Base-by-base conservation (phyloP, 2,797 vertebrate species). In the Artibeus jamaicensis region DNA sequence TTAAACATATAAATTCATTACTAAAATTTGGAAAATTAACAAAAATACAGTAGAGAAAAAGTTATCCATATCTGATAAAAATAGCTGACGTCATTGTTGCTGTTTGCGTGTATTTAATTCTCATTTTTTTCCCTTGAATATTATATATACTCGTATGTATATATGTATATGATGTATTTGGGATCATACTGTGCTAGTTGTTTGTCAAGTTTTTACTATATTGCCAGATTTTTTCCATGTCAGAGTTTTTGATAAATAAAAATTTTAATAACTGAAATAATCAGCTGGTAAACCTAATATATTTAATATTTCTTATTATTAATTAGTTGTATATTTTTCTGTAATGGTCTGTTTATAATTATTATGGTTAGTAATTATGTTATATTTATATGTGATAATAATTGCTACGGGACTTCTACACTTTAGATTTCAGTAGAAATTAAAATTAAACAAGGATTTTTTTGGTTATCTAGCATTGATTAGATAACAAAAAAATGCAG, bases 391-490 rank as follows among this genome's bases (percentile, higher is more conserved):
- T 76, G 22, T 46, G 37, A 65, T 76, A 55, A 50, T 78, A 89
- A 86, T 42, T 81, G 32, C 55, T 57, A 14, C 4, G 26, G 14
- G 44, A 86, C n/a, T 76, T 88, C n/a, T 55, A 62, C 4, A n/a
- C 93, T 97, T 93, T 48, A 89, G 24, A 86, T 94, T 78, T 93
- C 10, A 46, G 10, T 73, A 87, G 42, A 92, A 86, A 86, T 77
- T 67, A 85, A 93, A 95, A 89, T 26, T 86, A 94, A 96, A 39
- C 21, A 39, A 93, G 50, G 19, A 53, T 53, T 53, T 53, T 53
- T 53, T 53, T n/a, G n/a, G 50, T 7, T 53, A 53, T 53, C 50
- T 53, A 48, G n/a, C 34, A 78, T 9, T 32, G 32, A 42, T 11
- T 93, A 5, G 6, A 46, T 67, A 65, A 87, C 26, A 62, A 65